Evolutionary conservation across 2,888 invertebrate genomes (phyloP).

Genomic region (Encarsia formosa): DNA sequence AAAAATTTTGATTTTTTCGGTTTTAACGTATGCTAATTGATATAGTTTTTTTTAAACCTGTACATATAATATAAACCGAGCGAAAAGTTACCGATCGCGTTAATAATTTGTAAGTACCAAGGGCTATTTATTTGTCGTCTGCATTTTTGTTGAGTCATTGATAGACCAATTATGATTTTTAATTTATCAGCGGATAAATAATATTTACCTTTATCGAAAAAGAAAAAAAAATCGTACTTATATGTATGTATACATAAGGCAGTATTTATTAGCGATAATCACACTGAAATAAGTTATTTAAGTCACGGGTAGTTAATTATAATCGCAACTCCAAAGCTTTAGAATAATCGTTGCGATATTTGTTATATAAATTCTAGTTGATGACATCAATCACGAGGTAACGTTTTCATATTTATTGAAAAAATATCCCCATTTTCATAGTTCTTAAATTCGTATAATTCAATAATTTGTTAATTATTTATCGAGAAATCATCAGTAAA

Average conservation of each 20-base stretch:
- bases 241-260: slow-evolving; percentile 46
- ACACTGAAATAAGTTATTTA: slow-evolving; percentile 20
- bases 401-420: slow-evolving; percentile 11
- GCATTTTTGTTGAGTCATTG: too few species aligned
- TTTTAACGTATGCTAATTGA: too few species aligned
- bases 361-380: slow-evolving; percentile 22
- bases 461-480: not conserved
- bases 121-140: too few species aligned
- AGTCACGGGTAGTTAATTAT: slow-evolving; percentile 21
- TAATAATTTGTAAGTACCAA: too few species aligned
- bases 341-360: slow-evolving; percentile 42
- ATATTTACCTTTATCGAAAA: slow-evolving; percentile 7
- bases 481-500: slow-evolving; percentile 6
- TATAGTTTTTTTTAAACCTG: too few species aligned
- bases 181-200: slow-evolving; percentile 3
- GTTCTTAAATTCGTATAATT: slow-evolving; percentile 4
- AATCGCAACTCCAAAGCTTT: slow-evolving; percentile 48
- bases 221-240: slow-evolving; percentile 42
- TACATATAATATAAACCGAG: slow-evolving; percentile 17
- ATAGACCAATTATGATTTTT: too few species aligned
- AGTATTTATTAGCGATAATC: slow-evolving; percentile 45
- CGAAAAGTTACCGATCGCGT: slow-evolving; percentile 23
- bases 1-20: too few species aligned
- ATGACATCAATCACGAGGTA: slow-evolving; percentile 19
- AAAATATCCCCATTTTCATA: slow-evolving; percentile 6